These are phyloP conservation scores for Oncopodura yosiiana DNA, from an alignment of 1,140 invertebrate species.

Conservation along the genomic window DNA sequence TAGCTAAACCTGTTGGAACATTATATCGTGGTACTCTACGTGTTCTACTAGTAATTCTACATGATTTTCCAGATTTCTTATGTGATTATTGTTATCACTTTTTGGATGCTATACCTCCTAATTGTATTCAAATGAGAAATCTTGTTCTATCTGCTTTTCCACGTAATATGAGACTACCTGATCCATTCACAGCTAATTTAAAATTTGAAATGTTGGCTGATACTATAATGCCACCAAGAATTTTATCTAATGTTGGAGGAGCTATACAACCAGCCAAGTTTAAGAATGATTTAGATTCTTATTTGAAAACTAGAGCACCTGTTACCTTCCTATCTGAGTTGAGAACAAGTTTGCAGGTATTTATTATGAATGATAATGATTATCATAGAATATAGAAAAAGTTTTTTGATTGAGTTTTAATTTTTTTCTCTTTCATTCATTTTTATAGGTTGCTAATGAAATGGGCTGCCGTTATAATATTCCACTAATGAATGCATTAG, in stretches of 20 bases:
- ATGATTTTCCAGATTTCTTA: slow-evolving; percentile 98
- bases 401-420: no score
- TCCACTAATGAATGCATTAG: slow-evolving; percentile 89
- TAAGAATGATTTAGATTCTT: slow-evolving; percentile 93
- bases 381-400: slow-evolving; percentile 1
- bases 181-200: slow-evolving; percentile 95
- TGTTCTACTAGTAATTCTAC: slow-evolving; percentile 87
- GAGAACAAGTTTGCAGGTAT: slow-evolving; percentile 74
- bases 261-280: slow-evolving; percentile 79
- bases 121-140: slow-evolving; percentile 95
- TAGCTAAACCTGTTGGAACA: slow-evolving; percentile 82
- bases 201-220: slow-evolving; percentile 87
- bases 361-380: not conserved
- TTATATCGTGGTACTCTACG: slow-evolving; percentile 93
- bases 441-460: slow-evolving; percentile 56
- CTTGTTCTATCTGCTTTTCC: slow-evolving; percentile 95
- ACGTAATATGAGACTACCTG: slow-evolving; percentile 91
- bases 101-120: slow-evolving; percentile 96
- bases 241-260: slow-evolving; percentile 76
- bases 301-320: slow-evolving; percentile 84
- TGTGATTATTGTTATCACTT: slow-evolving; percentile 99
- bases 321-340: slow-evolving; percentile 92
- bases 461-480: slow-evolving; percentile 90
- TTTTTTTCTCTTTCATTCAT: not conserved
- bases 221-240: slow-evolving; percentile 65